These are phyloP conservation scores for Plagodis pulveraria DNA, from an alignment of 2,888 invertebrate genomes.

Conservation along the genomic window DNA sequence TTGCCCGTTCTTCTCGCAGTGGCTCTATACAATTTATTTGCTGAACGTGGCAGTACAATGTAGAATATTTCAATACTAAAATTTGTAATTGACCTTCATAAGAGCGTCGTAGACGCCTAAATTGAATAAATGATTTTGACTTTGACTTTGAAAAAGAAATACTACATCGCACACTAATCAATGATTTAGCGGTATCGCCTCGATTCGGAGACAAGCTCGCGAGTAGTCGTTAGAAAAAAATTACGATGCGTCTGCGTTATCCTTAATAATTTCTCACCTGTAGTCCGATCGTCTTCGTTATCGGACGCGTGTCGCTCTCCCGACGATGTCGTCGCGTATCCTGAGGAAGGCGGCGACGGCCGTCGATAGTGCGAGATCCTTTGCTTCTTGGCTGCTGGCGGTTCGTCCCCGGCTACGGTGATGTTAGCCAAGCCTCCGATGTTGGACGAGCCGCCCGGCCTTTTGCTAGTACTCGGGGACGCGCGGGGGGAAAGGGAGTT, in stretches of 20 bases:
- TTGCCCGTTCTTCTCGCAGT: too few relatives aligned
- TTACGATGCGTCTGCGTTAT: not conserved
- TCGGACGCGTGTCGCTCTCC: constrained; percentile 83
- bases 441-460: constrained; percentile 85
- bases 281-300: constrained; percentile 78
- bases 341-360: constrained; percentile 77
- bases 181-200: too few relatives aligned
- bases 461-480: constrained; percentile 83
- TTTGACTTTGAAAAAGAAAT: too few relatives aligned
- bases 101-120: too few relatives aligned
- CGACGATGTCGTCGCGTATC: constrained; percentile 76
- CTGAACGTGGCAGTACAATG: too few relatives aligned
- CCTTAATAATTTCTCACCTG: constrained; percentile 16
- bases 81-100: too few relatives aligned
- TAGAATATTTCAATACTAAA: too few relatives aligned
- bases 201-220: too few relatives aligned
- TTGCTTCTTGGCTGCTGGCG: constrained; percentile 89
- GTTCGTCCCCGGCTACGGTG: constrained; percentile 63
- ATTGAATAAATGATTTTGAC: too few relatives aligned
- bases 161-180: too few relatives aligned
- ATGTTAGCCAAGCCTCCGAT: constrained; percentile 83
- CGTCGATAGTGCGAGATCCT: constrained; percentile 92
- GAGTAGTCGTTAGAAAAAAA: too few relatives aligned
- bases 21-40: too few relatives aligned
- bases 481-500: constrained; percentile 93